phyloP scores from a whole-genome alignment of 2,888 invertebrate genomes.

The Lasioglossum villosulum region DNA sequence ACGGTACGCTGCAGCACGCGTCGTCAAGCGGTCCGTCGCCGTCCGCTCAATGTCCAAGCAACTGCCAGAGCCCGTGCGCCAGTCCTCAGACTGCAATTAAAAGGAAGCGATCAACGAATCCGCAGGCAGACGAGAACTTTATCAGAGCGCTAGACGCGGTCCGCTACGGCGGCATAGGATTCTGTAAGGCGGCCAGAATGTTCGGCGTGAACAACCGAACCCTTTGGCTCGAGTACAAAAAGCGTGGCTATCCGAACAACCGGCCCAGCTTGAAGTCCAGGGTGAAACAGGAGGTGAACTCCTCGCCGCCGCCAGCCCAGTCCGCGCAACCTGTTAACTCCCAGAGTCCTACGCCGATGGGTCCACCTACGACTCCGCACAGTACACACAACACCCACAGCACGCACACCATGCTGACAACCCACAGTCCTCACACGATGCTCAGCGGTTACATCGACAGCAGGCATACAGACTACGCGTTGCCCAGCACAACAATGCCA shows the following conservation, averaged over 20 bases:
- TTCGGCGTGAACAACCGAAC: constrained; percentile 95
- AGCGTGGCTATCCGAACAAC: constrained; percentile 93
- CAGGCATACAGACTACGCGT: constrained; percentile 88
- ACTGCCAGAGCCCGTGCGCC: constrained; percentile 83
- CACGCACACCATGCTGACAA: constrained; percentile 86
- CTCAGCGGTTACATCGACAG: constrained; percentile 89
- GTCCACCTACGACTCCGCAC: constrained; percentile 75
- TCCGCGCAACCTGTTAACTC: constrained; percentile 84
- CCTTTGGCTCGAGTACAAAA: constrained; percentile 93
- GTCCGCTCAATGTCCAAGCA: constrained; percentile 81
- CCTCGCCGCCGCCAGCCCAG: constrained; percentile 87
- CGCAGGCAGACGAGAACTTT: constrained; percentile 93
- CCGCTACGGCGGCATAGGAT: constrained; percentile 92
- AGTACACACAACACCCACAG: constrained; percentile 80
- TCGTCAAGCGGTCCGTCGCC: constrained; percentile 78
- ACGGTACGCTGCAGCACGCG: constrained; percentile 76
- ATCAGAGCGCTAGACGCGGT: constrained; percentile 93
- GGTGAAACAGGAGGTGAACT: constrained; percentile 89
- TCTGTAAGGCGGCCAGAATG: constrained; percentile 93
- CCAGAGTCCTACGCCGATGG: constrained; percentile 84
- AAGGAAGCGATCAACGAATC: constrained; percentile 91
- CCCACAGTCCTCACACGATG: constrained; percentile 89
- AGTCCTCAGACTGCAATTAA: constrained; percentile 85
- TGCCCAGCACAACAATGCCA: constrained; percentile 88
- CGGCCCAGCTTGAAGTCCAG: constrained; percentile 92